Evolutionary conservation across 1,140 invertebrate species (phyloP).

Genomic region (Rhynchophorus ferrugineus): DNA sequence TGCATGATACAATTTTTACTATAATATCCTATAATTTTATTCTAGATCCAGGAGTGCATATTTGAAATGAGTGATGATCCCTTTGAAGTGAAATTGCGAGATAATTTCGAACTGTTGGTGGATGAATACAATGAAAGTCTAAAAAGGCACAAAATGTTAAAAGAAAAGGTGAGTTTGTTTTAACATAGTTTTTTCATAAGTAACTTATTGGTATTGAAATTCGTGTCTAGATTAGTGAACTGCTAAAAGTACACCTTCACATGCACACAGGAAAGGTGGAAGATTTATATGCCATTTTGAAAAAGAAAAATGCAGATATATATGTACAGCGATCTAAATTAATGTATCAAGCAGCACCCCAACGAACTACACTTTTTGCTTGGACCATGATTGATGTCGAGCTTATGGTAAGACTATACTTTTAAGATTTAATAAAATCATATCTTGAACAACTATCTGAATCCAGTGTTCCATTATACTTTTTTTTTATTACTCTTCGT

Average conservation of each 20-base stretch:
- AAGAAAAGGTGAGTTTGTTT: slow-evolving; percentile 62
- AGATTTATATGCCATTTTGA: slow-evolving; percentile 77
- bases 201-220: slow-evolving; percentile 3
- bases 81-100: slow-evolving; percentile 92
- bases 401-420: slow-evolving; percentile 29
- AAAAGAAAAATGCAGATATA: slow-evolving; percentile 87
- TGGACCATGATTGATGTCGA: slow-evolving; percentile 74
- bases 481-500: too few relatives aligned
- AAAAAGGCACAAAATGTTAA: slow-evolving; percentile 83
- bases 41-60: slow-evolving; percentile 68
- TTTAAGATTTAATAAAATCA: not conserved
- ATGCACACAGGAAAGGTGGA: slow-evolving; percentile 82
- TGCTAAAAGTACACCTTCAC: slow-evolving; percentile 72
- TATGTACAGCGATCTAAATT: slow-evolving; percentile 88
- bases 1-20: not conserved
- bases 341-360: slow-evolving; percentile 62
- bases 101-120: slow-evolving; percentile 92
- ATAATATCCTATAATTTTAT: slow-evolving; percentile 17
- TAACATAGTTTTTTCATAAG: slow-evolving; percentile 8
- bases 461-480: too few relatives aligned
- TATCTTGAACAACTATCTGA: too few relatives aligned
- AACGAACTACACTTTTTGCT: slow-evolving; percentile 69
- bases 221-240: slow-evolving; percentile 50
- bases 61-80: slow-evolving; percentile 96
- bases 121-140: slow-evolving; percentile 95